Base-by-base conservation (phyloP, 1,140 invertebrate species). In the Gerris buenoi region DNA sequence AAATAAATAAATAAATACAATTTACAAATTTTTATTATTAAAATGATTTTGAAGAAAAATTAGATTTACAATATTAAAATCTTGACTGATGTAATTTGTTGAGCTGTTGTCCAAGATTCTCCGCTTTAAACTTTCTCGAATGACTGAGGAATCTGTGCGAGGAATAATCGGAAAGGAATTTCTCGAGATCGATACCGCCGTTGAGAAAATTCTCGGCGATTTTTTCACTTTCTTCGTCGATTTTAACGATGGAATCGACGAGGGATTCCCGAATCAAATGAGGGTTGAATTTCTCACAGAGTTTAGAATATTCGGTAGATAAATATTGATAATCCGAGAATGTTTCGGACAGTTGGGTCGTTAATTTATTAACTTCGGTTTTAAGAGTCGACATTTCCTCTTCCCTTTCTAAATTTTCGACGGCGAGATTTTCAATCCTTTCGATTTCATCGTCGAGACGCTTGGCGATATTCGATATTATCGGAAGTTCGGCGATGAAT, bases 201-300 rank as follows among this genome's bases (percentile, higher is more conserved):
- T 83, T 81, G 14, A 91, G 75, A 77, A 91, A 91, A 69, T 84
- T 79, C 67, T 90, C 87, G 0, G 87, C 88, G 61, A 90, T 85
- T 63, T 77, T 76, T 72, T 91, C 89, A 67, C 88, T 87, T 66
- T 87, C 82, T 67, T 85, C 84, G 71, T 91, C 88, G 22, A 68
- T 27, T 57, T 68, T 29, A 3, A n/a, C 25, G n/a, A 66, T 64
- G 5, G 59, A 63, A 18, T 68, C 14, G 23, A 65, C 25, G 25
- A 68, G 33, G 25, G 62, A 56, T 46, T 68, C 13, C 33, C 46
- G 33, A 1, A 68, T 68, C 10, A 25, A 56, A 22, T 68, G 59
- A 63, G 68, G 68, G 28, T 65, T 63, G 25, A 26, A 68, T 29
- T 62, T 65, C n/a, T 68, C 56, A 65, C 68, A 66, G 3, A 67